phyloP scores from a whole-genome alignment of 1,140 invertebrate genomes.

The Drosophila sechellia region DNA sequence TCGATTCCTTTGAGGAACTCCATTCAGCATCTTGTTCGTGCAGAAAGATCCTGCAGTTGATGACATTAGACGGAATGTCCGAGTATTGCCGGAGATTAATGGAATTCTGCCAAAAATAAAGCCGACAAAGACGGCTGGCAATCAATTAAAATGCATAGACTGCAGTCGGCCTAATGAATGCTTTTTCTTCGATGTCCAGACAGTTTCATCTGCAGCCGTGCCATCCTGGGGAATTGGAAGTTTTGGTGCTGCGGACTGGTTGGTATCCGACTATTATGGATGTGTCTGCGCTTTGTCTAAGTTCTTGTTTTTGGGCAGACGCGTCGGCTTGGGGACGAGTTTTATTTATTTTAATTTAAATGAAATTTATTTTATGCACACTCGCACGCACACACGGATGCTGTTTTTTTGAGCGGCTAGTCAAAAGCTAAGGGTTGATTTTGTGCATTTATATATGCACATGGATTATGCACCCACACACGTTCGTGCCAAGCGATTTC shows the following conservation, averaged over 20 bases:
- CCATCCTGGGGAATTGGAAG: constrained; percentile 1
- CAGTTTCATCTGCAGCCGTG: constrained; percentile 31
- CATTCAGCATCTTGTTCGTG: constrained; percentile 24
- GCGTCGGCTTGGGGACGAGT: constrained; percentile 21
- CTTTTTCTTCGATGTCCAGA: constrained; percentile 22
- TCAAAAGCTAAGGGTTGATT: constrained; percentile 57
- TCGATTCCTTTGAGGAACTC: constrained; percentile 7
- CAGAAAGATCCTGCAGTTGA: constrained; percentile 20
- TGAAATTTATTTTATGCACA: constrained; percentile 78
- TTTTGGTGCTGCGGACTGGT: too few relatives aligned
- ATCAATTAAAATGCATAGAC: constrained; percentile 77
- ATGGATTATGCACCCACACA: constrained; percentile 54
- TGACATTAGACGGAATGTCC: constrained; percentile 29
- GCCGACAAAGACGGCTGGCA: constrained; percentile 48
- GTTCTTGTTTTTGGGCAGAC: constrained; percentile 59
- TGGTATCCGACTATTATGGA: constrained; percentile 23
- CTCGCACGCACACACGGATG: constrained; percentile 21
- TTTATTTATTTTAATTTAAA: constrained; percentile 84
- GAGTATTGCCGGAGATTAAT: constrained; percentile 46
- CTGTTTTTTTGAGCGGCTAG: constrained; percentile 49
- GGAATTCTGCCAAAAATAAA: constrained; percentile 62
- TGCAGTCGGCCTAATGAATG: constrained; percentile 55
- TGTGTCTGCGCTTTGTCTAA: constrained; percentile 69
- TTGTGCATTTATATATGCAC: constrained; percentile 49
- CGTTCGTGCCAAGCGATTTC: constrained; percentile 10